Percentiles rank a stretch among this genome's conserved stretches.
Conservation (phyloP, 1,140 invertebrate species). For the Habropoda laboriosa region DNA sequence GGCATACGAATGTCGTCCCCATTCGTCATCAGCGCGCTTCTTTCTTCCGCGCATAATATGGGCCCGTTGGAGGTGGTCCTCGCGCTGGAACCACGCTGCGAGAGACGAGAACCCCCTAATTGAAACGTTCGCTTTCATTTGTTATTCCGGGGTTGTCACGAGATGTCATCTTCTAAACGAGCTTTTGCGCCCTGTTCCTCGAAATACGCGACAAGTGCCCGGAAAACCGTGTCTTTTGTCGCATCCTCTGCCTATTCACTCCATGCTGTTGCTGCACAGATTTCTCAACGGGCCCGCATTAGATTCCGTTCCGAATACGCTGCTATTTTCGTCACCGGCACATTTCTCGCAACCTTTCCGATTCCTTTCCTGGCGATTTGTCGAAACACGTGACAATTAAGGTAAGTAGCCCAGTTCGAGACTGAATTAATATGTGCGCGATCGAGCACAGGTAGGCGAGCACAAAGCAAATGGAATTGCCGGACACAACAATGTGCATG, state of each 20-base stretch:
- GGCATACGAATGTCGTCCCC: constrained; percentile 72
- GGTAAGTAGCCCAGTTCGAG: too few species aligned
- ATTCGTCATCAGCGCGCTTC: constrained; percentile 70
- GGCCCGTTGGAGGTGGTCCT: constrained; percentile 70
- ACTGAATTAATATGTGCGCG: constrained; percentile 2
- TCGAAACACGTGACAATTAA: too few species aligned
- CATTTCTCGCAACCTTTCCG: too few species aligned
- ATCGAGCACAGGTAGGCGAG: constrained; percentile 26
- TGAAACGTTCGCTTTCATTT: constrained; percentile 78
- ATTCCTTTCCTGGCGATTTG: too few species aligned
- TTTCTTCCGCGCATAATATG: constrained; percentile 37
- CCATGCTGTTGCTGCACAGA: too few species aligned
- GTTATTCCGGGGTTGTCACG: constrained; percentile 69
- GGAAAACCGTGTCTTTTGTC: too few species aligned
- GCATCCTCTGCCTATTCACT: too few species aligned
- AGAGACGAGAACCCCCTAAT: constrained; percentile 75
- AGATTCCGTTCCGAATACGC: too few species aligned
- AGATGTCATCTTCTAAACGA: constrained; percentile 69
- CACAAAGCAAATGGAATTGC: constrained; percentile 47
- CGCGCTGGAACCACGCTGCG: constrained; percentile 69
- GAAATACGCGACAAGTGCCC: too few species aligned
- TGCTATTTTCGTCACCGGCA: too few species aligned
- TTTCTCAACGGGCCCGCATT: too few species aligned
- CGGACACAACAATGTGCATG: constrained; percentile 37
- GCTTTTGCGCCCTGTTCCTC: background rate